Percentiles rank a stretch among this genome's conserved stretches.
These are phyloP conservation scores for Cremastobaeus sp. DNA, from an alignment of 2,888 invertebrate genomes.

Conservation along the genomic window DNA sequence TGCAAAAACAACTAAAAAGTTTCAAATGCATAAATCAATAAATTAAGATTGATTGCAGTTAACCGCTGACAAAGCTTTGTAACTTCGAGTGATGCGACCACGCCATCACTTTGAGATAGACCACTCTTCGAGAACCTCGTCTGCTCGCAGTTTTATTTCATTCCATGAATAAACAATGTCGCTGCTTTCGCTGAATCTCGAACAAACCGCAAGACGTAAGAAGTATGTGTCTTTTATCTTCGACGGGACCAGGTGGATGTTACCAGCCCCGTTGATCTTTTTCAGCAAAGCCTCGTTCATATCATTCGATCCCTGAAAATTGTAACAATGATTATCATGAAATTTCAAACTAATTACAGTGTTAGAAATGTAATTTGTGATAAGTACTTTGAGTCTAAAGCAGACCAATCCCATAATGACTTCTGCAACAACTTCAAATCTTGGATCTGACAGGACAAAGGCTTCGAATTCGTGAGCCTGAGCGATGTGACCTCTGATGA, in stretches of 20 bases:
- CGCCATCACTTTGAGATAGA: conserved; percentile 77
- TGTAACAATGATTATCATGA: background rate
- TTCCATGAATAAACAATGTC: conserved; percentile 93
- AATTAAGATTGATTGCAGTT: conserved; percentile 76
- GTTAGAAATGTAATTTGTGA: background rate
- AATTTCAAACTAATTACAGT: background rate
- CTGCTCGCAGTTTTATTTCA: conserved; percentile 87
- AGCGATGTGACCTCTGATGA: conserved; percentile 90
- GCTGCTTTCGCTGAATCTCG: conserved; percentile 87
- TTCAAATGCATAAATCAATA: conserved; percentile 13
- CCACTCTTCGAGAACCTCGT: conserved; percentile 81
- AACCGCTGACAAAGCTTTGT: conserved; percentile 71
- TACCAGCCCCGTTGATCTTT: conserved; percentile 91
- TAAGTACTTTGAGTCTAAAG: conserved; percentile 91
- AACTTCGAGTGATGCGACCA: conserved; percentile 74
- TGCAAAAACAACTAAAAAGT: background rate
- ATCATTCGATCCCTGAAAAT: conserved; percentile 85
- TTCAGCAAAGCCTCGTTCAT: conserved; percentile 89
- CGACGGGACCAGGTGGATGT: conserved; percentile 95
- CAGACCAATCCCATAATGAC: conserved; percentile 97
- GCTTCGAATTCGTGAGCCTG: conserved; percentile 93
- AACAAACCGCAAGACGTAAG: conserved; percentile 93
- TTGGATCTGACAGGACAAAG: conserved; percentile 85
- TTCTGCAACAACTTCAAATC: conserved; percentile 94
- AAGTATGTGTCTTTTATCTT: conserved; percentile 91